Evolutionary conservation across 1,140 invertebrate species (phyloP).

Genomic region (Muscidifurax raptorellus): DNA sequence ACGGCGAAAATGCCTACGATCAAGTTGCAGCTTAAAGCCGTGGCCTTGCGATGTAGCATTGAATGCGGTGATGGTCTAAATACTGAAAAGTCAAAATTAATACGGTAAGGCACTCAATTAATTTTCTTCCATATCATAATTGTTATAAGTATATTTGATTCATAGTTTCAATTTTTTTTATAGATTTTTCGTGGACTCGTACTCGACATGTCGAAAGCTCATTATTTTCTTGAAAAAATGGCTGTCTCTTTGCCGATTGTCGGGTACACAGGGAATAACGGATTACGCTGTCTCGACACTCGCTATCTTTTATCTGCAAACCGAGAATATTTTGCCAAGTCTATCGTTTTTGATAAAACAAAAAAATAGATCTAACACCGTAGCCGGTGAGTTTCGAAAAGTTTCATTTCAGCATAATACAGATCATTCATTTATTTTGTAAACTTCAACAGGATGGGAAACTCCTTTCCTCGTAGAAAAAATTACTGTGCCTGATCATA

Average conservation of each 20-base stretch:
- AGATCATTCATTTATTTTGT: not conserved
- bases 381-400: conserved; percentile 47
- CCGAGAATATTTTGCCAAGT: conserved; percentile 55
- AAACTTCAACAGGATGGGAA: conserved; percentile 43
- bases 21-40: conserved; percentile 70
- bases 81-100: conserved; percentile 75
- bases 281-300: conserved; percentile 56
- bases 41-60: conserved; percentile 75
- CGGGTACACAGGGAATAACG: conserved; percentile 34
- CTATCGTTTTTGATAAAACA: conserved; percentile 56
- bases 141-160: no score
- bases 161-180: no score
- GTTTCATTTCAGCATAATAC: no score
- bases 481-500: conserved; percentile 2
- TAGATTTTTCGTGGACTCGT: conserved; percentile 66
- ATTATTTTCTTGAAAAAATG: conserved; percentile 75
- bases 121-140: not conserved
- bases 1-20: conserved; percentile 75
- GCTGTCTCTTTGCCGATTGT: conserved; percentile 54
- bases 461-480: conserved; percentile 8
- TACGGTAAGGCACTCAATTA: conserved; percentile 63
- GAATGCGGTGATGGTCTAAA: conserved; percentile 75
- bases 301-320: conserved; percentile 62
- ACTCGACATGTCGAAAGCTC: conserved; percentile 62
- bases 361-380: conserved; percentile 42